Evolutionary conservation across 1,140 invertebrate genomes (phyloP).

Genomic region (Medauroidea extradentata): DNA sequence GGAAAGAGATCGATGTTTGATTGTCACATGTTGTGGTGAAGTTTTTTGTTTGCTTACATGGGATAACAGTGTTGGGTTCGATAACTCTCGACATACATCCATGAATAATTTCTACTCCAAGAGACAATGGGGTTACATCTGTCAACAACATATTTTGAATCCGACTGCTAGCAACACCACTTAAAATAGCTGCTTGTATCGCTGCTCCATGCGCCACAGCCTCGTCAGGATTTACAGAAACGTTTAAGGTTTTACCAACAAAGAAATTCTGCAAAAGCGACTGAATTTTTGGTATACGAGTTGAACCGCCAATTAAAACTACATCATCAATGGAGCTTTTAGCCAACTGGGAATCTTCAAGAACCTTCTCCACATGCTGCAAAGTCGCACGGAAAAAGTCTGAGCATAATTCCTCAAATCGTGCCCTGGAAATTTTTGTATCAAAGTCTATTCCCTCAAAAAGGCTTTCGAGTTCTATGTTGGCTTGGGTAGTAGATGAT

Average conservation of each 20-base stretch:
- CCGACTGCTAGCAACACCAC: constrained; percentile 50
- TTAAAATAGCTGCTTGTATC: constrained; percentile 59
- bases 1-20: constrained; percentile 64
- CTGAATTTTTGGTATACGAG: constrained; percentile 62
- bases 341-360: constrained; percentile 61
- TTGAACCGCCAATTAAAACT: constrained; percentile 62
- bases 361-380: constrained; percentile 62
- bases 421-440: constrained; percentile 62
- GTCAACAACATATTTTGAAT: constrained; percentile 44
- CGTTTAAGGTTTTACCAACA: constrained; percentile 63
- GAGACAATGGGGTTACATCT: constrained; percentile 52
- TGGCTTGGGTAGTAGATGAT: constrained; percentile 64
- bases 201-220: constrained; percentile 63
- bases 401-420: constrained; percentile 80
- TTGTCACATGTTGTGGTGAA: constrained; percentile 67
- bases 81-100: constrained; percentile 63
- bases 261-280: constrained; percentile 56
- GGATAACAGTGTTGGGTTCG: constrained; percentile 60
- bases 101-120: constrained; percentile 60
- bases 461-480: constrained; percentile 67
- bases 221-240: constrained; percentile 65
- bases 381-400: constrained; percentile 72
- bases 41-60: constrained; percentile 58
- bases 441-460: constrained; percentile 69
- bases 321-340: constrained; percentile 57